These are phyloP conservation scores for Syritta pipiens DNA, from an alignment of 2,888 invertebrate genomes.

Conservation along the genomic window DNA sequence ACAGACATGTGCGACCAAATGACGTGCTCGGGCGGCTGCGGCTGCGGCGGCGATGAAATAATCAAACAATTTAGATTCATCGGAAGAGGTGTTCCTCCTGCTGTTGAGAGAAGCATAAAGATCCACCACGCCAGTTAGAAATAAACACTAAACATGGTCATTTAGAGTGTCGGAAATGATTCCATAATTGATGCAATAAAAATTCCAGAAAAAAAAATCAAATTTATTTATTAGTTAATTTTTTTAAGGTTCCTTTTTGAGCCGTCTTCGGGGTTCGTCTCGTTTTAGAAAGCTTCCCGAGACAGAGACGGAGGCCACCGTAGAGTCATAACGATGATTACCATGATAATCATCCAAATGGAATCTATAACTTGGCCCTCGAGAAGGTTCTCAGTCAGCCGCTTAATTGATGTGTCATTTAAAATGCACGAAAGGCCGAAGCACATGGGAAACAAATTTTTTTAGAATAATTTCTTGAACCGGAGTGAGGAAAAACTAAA, in stretches of 20 bases:
- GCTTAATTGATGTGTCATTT: slow-evolving; percentile 44
- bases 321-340: slow-evolving; percentile 48
- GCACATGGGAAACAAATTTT: slow-evolving; percentile 2
- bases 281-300: slow-evolving; percentile 42
- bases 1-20: slow-evolving; percentile 15
- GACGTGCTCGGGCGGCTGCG: too few species aligned
- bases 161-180: slow-evolving; percentile 60
- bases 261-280: slow-evolving; percentile 7
- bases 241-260: background rate
- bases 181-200: slow-evolving; percentile 65
- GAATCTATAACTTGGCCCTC: slow-evolving; percentile 1
- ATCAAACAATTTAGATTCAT: slow-evolving; percentile 65
- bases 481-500: too few species aligned
- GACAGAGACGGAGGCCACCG: slow-evolving; percentile 24
- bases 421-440: slow-evolving; percentile 12
- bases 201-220: slow-evolving; percentile 30
- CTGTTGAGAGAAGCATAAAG: slow-evolving; percentile 43
- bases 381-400: slow-evolving; percentile 26
- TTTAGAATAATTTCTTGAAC: slow-evolving; percentile 26
- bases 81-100: slow-evolving; percentile 33
- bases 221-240: slow-evolving; percentile 35
- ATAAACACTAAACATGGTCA: slow-evolving; percentile 47
- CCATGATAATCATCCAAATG: slow-evolving; percentile 49
- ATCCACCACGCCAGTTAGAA: slow-evolving; percentile 31
- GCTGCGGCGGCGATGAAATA: slow-evolving; percentile 26